Base-by-base conservation (phyloP, 2,797 vertebrate genomes). In the Atherinosoma microstoma region DNA sequence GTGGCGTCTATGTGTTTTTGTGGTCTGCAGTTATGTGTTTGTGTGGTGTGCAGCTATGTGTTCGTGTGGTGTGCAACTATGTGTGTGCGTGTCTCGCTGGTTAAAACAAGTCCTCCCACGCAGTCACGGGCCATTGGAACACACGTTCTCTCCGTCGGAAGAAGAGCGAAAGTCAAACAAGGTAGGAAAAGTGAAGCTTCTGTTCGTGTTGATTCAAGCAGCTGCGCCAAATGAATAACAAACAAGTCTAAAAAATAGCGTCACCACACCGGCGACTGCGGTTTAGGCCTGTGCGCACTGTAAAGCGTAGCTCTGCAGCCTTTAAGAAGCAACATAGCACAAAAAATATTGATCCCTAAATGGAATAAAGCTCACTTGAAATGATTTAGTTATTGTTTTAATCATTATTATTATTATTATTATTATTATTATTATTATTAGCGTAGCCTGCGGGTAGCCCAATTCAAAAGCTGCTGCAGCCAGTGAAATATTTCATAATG, bases 121-220 rank as follows among this genome's bases (percentile, higher is more conserved):
- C 18, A 16, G 3, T 16, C 56, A 79, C 76, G 69, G 76, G 76
- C 64, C 32, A 4, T 20, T 18, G 7, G 51, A 10, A 32, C 58
- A 70, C 10, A 0, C 15, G 42, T 34, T 51, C 7, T 53, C 13
- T 11, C 13, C 0, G 0, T 4, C 45, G 11, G 22, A 34, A 57
- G 4, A 42, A 75, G 27, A 2, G 34, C 36, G 57, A 20, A n/a
- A 56, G 34, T 29, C 15, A 1, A 27, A 8, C 57, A 60, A 79
- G 73, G 88, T 88, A 79, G n/a, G 57, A n/a, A 13, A 53, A 15
- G 10, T 11, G 24, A 4, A 32, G 30, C 30, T 3, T 38, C 4
- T 10, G 22, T 22, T n/a, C 53, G 11, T 2, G 2, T 15, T 24
- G 13, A 13, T 24, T 10, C 24, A 63, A 29, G 4, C 16, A 27